Evolutionary conservation across 1,140 invertebrate genomes (phyloP).

Genomic region (Drosophila cardini): DNA sequence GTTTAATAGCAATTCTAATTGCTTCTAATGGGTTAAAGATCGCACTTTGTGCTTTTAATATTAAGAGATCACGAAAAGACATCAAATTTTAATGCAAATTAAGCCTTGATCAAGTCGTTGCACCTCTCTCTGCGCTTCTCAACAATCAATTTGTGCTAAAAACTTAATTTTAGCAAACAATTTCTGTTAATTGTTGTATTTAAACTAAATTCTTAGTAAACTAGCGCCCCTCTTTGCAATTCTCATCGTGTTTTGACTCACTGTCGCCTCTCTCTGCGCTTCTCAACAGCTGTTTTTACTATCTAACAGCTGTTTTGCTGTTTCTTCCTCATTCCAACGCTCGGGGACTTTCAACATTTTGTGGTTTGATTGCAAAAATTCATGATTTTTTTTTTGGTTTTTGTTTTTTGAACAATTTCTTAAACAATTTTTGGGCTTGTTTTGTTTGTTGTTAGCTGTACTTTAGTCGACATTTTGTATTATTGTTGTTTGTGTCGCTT

Average conservation of each 20-base stretch:
- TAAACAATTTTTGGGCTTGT: conserved; percentile 46
- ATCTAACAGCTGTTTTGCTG: conserved; percentile 1
- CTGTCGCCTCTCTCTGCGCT: conserved; percentile 29
- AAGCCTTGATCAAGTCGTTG: too few relatives aligned
- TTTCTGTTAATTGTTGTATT: neutral
- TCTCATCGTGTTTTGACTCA: neutral
- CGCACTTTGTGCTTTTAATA: too few relatives aligned
- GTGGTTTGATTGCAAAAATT: conserved; percentile 27
- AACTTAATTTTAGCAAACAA: neutral
- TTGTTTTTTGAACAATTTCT: conserved; percentile 15
- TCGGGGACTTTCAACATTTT: conserved; percentile 12
- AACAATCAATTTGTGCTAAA: neutral
- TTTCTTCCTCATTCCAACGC: conserved; percentile 18
- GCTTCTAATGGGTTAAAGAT: too few relatives aligned
- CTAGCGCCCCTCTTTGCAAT: conserved; percentile 13
- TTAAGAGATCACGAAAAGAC: too few relatives aligned
- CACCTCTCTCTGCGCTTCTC: conserved; percentile 13
- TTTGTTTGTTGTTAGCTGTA: conserved; percentile 66
- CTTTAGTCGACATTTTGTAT: conserved; percentile 66
- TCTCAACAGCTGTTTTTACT: conserved; percentile 28
- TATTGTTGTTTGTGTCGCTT: conserved; percentile 20
- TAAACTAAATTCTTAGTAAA: neutral
- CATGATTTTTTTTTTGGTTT: conserved; percentile 24
- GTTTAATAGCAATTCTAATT: too few relatives aligned
- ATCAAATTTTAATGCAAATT: too few relatives aligned